Conservation (phyloP, 2,797 vertebrate species). For the Eremophila alpestris region DNA sequence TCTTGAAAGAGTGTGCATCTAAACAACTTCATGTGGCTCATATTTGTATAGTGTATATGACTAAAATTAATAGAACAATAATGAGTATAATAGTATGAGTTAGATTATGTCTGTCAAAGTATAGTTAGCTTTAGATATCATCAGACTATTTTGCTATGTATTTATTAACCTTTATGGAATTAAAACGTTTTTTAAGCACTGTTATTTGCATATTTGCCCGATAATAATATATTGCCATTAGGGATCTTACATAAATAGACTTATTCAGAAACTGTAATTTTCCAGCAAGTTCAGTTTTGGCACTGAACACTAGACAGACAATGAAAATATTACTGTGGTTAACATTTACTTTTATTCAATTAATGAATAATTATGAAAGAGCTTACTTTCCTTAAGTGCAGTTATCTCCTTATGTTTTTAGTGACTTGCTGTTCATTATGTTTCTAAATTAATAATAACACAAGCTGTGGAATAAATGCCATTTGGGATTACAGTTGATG, state of each 20-base stretch:
- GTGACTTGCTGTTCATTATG: conserved; percentile 51
- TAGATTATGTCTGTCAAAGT: neutral
- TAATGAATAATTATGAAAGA: conserved; percentile 66
- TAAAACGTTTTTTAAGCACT: conserved; percentile 16
- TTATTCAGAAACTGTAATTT: conserved; percentile 23
- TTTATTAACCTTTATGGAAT: neutral
- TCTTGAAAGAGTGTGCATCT: neutral
- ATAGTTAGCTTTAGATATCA: neutral
- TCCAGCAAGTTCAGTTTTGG: conserved; percentile 11
- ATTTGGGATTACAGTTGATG: conserved; percentile 59
- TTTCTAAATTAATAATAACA: conserved; percentile 36
- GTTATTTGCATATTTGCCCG: neutral
- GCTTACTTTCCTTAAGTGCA: conserved; percentile 44
- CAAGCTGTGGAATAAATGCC: conserved; percentile 28
- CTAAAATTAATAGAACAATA: neutral
- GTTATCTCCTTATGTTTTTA: conserved; percentile 51
- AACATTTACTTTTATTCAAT: conserved; percentile 50
- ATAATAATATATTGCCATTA: neutral
- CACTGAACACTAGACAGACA: neutral
- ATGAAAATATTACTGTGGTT: conserved; percentile 30
- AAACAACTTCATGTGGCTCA: neutral
- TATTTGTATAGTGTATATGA: neutral
- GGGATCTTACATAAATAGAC: neutral
- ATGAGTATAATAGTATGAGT: neutral
- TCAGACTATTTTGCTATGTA: neutral